Base-by-base conservation (phyloP, 2,888 invertebrate genomes). In the Entomobrya multifasciata region DNA sequence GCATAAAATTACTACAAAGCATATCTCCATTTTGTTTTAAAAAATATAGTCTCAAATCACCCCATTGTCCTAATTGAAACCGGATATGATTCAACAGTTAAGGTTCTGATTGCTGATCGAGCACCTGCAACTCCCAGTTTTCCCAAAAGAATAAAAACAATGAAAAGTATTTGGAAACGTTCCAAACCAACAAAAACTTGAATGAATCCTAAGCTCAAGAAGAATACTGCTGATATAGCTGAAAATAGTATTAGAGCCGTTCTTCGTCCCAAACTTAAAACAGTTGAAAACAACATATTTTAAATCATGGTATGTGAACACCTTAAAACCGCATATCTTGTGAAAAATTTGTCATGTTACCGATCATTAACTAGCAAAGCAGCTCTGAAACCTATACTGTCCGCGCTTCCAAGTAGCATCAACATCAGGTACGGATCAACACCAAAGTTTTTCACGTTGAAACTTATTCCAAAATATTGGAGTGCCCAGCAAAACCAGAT, bases 401-500 rank as follows among this genome's bases (percentile, higher is more conserved):
- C 89, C 20, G 87, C 86, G 0, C 72, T 55, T 20, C 90, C 90
- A 52, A 89, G 81, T 30, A 87, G 30, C 27, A 88, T 67, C 8
- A 89, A 57, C 88, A 89, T 90, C 22, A 89, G 74, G 49, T 88
- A 88, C 0, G 88, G 88, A 52, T 88, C 79, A 0, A 89, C 88
- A 11, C 88, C 89, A 47, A 87, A 87, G 44, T 90, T 90, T 67
- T 87, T 87, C 5, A 89, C 88, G 41, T 90, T 90, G 57, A 87
- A 90, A 49, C 87, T 88, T 17, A 90, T 82, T 0, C 91, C 91
- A 47, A 91, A 91, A 49, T 90, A 90, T 30, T 86, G 87, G 30
- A 89, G 84, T 25, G 89, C 87, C 90, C 90, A 91, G 41, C 88
- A 88, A 41, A 87, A 89, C 90, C 90, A 91, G 57, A 90, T 88